Conservation (phyloP, 2,797 vertebrate species). For the Simalia tracyae region DNA sequence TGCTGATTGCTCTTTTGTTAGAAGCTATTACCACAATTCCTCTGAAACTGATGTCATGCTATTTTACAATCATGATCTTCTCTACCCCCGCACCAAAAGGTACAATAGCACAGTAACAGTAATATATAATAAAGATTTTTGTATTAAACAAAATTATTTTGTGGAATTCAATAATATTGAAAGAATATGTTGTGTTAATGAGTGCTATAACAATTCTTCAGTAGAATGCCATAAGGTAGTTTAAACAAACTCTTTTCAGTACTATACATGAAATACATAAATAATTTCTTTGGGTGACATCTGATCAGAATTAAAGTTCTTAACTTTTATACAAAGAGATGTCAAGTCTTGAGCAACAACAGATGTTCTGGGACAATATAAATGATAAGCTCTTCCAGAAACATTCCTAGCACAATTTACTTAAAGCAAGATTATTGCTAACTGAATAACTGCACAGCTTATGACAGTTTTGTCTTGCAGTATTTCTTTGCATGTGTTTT, state of each 20-base stretch:
- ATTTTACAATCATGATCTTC: neutral
- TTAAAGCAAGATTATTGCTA: slow-evolving; percentile 14
- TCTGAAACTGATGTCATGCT: slow-evolving; percentile 7
- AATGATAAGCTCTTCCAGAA: neutral
- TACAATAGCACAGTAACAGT: neutral
- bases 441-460: neutral
- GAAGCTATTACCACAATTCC: neutral
- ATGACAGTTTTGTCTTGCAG: neutral
- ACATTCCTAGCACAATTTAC: neutral
- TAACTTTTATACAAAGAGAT: neutral
- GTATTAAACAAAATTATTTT: neutral
- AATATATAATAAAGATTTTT: slow-evolving; percentile 10
- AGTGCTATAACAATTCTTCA: slow-evolving; percentile 4
- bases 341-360: neutral
- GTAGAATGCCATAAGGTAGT: neutral
- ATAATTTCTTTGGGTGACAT: neutral
- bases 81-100: slow-evolving; percentile 9
- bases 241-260: slow-evolving; percentile 8
- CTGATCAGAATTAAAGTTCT: neutral
- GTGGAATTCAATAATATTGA: neutral
- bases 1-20: neutral
- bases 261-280: slow-evolving; percentile 13
- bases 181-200: neutral
- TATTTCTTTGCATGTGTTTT: neutral
- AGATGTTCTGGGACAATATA: neutral